Evolutionary conservation across 2,797 vertebrate genomes (phyloP), one percentile per base, ranked within the genome.

Genomic region (Siniperca undulata): DNA sequence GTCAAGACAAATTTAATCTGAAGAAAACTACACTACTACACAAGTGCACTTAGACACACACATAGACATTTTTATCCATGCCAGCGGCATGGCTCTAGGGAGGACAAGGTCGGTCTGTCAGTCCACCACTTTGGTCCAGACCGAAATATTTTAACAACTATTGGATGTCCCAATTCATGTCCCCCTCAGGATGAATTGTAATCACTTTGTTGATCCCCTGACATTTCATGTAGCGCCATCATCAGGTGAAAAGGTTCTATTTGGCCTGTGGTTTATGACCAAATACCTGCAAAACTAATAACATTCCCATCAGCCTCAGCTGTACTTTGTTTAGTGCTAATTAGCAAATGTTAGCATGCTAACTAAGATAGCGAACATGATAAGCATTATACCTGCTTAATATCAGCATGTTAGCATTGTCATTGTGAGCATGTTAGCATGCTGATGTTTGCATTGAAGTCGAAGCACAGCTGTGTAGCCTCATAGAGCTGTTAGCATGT

Each of bases 1-100:
- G 86, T 84, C 79, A 72, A 78, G 42, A 73, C 55, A 44, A 46
- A 68, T 61, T 19, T 59, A 42, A 30, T 56, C 61, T 42, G 30
- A 60, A 64, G 48, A 67, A 64, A 85, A 38, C 42, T 3, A 27
- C 19, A 27, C 20, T 5, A 44, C 48, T 59, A 17, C 27, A 80
- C 11, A 1, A 38, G 6, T 75, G 34, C 50, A 24, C 42, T 40
- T 65, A 42, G 50, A 52, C 50, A 17, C 46, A 48, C 46, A 69
- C 40, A 36, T 11, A 20, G 17, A 78, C 5, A 52, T 59, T 27
- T 77, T 13, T 56, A 30, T 55, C 10, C 9, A 13, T 27, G 30
- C 22, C 27, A 36, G 30, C 4, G 2, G 61, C 46, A 50, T 27
- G 22, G 42, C 17, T 62, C 3, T 11, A 50, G 27, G 46, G 34